Conservation (phyloP, 2,113 vertebrate genomes). For the Tringa solitaria region DNA sequence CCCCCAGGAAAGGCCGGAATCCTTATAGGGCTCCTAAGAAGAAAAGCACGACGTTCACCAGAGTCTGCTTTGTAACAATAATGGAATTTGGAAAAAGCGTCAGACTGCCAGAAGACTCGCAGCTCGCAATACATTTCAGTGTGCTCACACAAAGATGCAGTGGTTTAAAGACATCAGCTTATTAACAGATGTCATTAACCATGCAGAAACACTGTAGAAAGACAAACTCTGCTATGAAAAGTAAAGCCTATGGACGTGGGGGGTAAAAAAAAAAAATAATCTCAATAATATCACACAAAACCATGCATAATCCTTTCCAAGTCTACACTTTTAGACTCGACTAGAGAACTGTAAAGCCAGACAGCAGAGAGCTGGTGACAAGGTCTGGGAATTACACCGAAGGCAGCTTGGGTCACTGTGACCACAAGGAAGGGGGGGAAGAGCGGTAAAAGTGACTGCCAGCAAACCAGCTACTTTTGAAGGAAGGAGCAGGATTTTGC, state of each 20-base stretch:
- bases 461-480: background rate
- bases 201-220: background rate
- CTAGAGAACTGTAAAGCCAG: background rate
- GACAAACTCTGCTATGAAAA: background rate
- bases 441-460: background rate
- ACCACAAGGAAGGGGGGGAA: background rate
- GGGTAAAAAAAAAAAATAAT: background rate
- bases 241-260: background rate
- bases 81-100: constrained; percentile 36
- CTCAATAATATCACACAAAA: background rate
- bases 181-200: background rate
- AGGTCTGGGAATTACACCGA: background rate
- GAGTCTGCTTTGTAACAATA: constrained; percentile 37
- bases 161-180: background rate
- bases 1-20: background rate
- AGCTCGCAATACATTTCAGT: background rate
- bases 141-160: background rate
- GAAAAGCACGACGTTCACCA: constrained; percentile 40
- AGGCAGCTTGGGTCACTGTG: background rate
- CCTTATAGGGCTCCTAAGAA: constrained; percentile 19
- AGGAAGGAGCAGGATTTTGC: background rate
- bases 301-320: background rate
- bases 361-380: background rate
- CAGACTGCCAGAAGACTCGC: constrained; percentile 3
- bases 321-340: background rate